Evolutionary conservation across 2,888 invertebrate genomes (phyloP).

Genomic region (Sarcophaga variegata): DNA sequence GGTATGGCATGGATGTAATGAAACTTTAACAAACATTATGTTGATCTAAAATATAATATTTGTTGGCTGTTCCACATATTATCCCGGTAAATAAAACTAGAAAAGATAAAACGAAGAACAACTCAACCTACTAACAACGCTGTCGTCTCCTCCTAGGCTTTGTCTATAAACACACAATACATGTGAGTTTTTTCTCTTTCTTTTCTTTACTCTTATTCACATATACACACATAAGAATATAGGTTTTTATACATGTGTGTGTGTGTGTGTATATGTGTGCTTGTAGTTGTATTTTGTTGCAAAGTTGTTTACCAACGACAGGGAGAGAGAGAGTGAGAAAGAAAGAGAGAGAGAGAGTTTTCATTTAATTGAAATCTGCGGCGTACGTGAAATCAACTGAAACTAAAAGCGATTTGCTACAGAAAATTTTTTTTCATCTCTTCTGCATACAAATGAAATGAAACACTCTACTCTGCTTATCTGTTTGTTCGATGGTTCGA

Average conservation of each 20-base stretch:
- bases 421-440: constrained; percentile 25
- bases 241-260: not conserved
- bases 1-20: not conserved
- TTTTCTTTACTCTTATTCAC: not conserved
- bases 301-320: not conserved
- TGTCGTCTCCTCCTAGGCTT: not conserved
- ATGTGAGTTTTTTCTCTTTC: too few species aligned
- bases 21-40: constrained; percentile 53
- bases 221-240: not conserved
- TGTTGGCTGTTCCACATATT: constrained; percentile 45
- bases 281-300: not conserved
- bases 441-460: constrained; percentile 67
- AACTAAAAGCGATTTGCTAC: constrained; percentile 64
- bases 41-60: constrained; percentile 40
- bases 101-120: not conserved
- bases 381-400: constrained; percentile 68
- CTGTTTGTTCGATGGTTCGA: not conserved
- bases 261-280: not conserved
- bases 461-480: not conserved
- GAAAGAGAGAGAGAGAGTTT: constrained; percentile 28
- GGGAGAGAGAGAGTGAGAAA: too few species aligned
- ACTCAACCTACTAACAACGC: too few species aligned
- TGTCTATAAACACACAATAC: not conserved
- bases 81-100: constrained; percentile 37
- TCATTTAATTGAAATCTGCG: constrained; percentile 68